Conservation (phyloP, 2,888 invertebrate genomes). For the Oscheius myriophilus region DNA sequence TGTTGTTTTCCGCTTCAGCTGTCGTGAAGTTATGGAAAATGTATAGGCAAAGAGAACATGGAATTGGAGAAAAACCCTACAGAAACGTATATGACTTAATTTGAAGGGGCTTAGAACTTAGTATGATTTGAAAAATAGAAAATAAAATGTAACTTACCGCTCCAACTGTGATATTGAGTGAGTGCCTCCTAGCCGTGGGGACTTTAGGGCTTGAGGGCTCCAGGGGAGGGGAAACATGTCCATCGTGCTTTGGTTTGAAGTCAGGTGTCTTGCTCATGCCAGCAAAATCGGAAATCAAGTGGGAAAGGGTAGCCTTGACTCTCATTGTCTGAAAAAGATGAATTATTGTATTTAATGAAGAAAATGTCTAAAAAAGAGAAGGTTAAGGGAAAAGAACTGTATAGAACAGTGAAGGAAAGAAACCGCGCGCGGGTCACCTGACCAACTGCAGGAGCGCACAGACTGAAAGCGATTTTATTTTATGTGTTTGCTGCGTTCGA, state of each 20-base stretch:
- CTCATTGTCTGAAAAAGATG: conserved; percentile 29
- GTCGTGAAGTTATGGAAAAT: neutral
- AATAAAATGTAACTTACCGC: conserved; percentile 32
- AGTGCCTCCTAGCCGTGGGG: conserved; percentile 21
- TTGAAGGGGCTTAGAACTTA: too few relatives aligned
- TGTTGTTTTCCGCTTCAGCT: conserved; percentile 1
- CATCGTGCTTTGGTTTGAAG: conserved; percentile 36
- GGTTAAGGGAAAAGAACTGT: neutral
- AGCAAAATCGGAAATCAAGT: conserved; percentile 62
- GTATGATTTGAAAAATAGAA: too few relatives aligned
- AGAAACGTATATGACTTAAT: too few relatives aligned
- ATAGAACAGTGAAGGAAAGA: too few relatives aligned
- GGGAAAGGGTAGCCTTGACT: conserved; percentile 54
- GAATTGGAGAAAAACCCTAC: too few relatives aligned
- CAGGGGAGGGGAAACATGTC: conserved; percentile 1
- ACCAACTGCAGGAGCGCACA: too few relatives aligned
- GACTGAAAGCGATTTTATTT: too few relatives aligned
- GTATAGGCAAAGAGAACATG: too few relatives aligned
- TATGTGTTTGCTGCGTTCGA: too few relatives aligned
- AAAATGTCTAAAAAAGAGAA: neutral
- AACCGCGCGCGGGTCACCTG: too few relatives aligned
- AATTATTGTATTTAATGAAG: neutral
- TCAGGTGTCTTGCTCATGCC: conserved; percentile 59
- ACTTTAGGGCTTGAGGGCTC: conserved; percentile 10
- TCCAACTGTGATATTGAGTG: conserved; percentile 33